Evolutionary conservation across 2,113 vertebrate species (phyloP), one percentile per base, ranked within the genome.

Genomic region (Bujurquina vittata): DNA sequence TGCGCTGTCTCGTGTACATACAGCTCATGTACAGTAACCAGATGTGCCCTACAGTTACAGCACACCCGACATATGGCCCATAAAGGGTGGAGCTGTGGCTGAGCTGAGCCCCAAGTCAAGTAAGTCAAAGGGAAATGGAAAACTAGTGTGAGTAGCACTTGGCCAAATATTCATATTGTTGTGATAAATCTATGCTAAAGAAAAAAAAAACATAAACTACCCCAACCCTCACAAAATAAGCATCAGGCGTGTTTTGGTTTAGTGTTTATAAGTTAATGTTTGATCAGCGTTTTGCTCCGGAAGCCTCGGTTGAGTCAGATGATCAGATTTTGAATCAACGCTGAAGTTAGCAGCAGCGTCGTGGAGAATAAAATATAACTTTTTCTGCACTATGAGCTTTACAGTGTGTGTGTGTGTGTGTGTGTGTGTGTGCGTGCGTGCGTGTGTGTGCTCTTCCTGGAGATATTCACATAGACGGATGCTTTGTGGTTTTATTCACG

Each of bases 401-500:
- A 37, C 10, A 4, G 49, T 65, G 26, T 60, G 62, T 20, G 55
- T 20, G 18, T 11, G 33, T 14, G 9, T 43, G 40, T 43, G 40
- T 43, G 40, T 43, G 10, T 43, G 40, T 43, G 31, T 31, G 31
- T 31, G 31, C 5, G 31, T 31, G 31, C 5, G 49, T 65, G 26
- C 54, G 63, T 20, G 62, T 35, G 20, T 9, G 33, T 14, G 46
- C 55, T 88, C 81, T 83, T 89, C 76, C 76, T 88, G 55, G 49
- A 60, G 77, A 80, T 18, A 43, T 40, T 74, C 80, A 29, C 78
- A 77, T 26, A 63, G 83, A 83, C 87, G 87, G 89, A 91, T 87
- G 89, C 73, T 55, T 62, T 78, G 92, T 84, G 92, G 92, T 91
- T 90, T 88, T 10, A 14, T 22, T 82, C 60, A 76, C 82, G 90